These are phyloP conservation scores for Neogale vison DNA, from an alignment of 2,113 vertebrate species.

Conservation along the genomic window DNA sequence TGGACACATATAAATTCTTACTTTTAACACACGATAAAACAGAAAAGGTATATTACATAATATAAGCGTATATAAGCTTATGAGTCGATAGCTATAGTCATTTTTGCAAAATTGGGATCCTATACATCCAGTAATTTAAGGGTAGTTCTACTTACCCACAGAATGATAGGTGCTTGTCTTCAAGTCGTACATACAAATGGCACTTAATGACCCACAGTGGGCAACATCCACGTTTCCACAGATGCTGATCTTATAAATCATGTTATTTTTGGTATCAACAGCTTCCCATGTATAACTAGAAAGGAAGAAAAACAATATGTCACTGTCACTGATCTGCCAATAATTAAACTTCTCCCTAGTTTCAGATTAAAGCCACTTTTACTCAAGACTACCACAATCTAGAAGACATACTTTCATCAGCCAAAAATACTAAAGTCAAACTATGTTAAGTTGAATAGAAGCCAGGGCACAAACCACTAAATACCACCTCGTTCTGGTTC, in stretches of 20 bases:
- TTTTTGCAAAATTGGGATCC: not conserved
- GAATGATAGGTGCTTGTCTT: conserved; percentile 61
- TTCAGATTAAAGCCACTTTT: conserved; percentile 1
- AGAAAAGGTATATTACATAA: not conserved
- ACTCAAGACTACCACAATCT: conserved; percentile 18
- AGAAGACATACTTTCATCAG: not conserved
- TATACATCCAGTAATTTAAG: accelerated
- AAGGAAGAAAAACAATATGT: conserved; percentile 67
- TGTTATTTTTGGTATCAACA: conserved; percentile 86
- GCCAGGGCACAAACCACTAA: conserved; percentile 47
- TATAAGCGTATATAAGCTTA: not conserved
- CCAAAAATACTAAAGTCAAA: not conserved
- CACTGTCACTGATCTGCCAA: conserved; percentile 37
- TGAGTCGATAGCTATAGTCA: no score
- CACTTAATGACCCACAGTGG: conserved; percentile 82
- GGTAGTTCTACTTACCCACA: conserved; percentile 89
- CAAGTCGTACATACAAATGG: conserved; percentile 86
- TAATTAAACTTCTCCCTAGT: conserved; percentile 26
- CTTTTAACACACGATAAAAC: not conserved
- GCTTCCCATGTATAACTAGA: conserved; percentile 94
- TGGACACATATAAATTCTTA: not conserved
- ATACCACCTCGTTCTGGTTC: not conserved
- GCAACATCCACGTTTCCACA: conserved; percentile 83
- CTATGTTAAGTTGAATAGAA: not conserved
- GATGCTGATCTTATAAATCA: conserved; percentile 90